Base-by-base conservation (phyloP, 2,113 vertebrate genomes). In the Dunckerocampus dactyliophorus region DNA sequence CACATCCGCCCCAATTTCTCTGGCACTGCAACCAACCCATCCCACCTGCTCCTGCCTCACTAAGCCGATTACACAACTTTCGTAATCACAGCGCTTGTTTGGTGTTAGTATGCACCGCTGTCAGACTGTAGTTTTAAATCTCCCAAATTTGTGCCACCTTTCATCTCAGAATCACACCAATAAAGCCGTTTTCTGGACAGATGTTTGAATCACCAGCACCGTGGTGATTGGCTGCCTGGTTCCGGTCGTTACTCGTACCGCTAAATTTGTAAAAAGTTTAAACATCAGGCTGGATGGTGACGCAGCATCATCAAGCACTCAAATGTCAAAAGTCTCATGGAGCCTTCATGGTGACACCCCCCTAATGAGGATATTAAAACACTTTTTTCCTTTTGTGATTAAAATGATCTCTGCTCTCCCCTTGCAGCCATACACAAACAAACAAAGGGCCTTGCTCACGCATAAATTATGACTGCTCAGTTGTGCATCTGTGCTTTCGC, bases 11-110 rank as follows among this genome's bases (percentile, higher is more conserved):
- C 17, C 31, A 51, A 20, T 34, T 4, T n/a, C 24, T 15, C 47
- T 34, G 28, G 24, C 31, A 31, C 47, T 47, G 45, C 49, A 19
- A 3, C 67, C 62, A 57, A 62, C 62, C 56, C 65, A 37, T 56
- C 81, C 82, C 82, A 86, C 82, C 85, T 84, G 78, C 81, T 85
- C 81, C 80, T 71, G 62, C 69, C 81, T 82, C 56, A 54, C 80
- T 87, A 87, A 89, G 84, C 85, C 75, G 87, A 86, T 88, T 88
- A 88, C 76, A 81, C 80, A 80, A 56, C 79, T 73, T 67, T 80
- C 55, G 74, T 87, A 87, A 90, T 82, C 88, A 82, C 79, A 80
- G 70, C 28, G 22, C 77, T 65, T 34, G 4, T 34, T 34, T 2
- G 31, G 74, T 72, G 60, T 83, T 75, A 74, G 81, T 79, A 85